phyloP scores from a whole-genome alignment of 1,140 invertebrate species.

The Gonatopus flavifemur region DNA sequence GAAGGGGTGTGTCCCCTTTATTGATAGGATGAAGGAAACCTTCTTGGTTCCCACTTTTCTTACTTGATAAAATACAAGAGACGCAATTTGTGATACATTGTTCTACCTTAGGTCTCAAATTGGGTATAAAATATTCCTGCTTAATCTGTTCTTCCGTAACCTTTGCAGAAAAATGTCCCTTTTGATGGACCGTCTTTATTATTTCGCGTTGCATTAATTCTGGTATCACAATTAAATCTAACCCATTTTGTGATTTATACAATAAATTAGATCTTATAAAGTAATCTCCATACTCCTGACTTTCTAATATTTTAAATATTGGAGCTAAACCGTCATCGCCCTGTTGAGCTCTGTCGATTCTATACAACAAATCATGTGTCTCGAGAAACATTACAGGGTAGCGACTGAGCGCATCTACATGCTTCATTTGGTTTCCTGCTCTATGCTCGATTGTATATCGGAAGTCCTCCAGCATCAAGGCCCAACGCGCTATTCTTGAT shows the following conservation, averaged over 20 bases:
- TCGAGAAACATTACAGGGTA: conserved; percentile 17
- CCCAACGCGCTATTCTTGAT: conserved; percentile 26
- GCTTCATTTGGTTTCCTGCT: conserved; percentile 11
- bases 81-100: background rate
- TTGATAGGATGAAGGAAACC: background rate
- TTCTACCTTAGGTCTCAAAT: background rate
- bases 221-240: background rate
- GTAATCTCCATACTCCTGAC: background rate
- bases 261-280: background rate
- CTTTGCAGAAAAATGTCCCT: background rate
- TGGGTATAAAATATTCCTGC: background rate
- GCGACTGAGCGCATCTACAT: conserved; percentile 26
- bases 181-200: background rate
- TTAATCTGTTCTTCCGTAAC: background rate
- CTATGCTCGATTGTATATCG: conserved; percentile 22
- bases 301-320: background rate
- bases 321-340: background rate
- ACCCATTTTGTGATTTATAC: background rate
- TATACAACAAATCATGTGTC: background rate
- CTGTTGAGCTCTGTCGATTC: background rate
- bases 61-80: background rate
- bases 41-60: background rate
- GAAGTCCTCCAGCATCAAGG: conserved; percentile 18
- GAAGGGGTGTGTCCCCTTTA: background rate
- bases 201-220: background rate